A percentile compares a stretch with the other conserved stretches of the same genome.
These are phyloP conservation scores for Phocides pigmalion DNA, from an alignment of 1,140 invertebrate genomes.

Conservation along the genomic window DNA sequence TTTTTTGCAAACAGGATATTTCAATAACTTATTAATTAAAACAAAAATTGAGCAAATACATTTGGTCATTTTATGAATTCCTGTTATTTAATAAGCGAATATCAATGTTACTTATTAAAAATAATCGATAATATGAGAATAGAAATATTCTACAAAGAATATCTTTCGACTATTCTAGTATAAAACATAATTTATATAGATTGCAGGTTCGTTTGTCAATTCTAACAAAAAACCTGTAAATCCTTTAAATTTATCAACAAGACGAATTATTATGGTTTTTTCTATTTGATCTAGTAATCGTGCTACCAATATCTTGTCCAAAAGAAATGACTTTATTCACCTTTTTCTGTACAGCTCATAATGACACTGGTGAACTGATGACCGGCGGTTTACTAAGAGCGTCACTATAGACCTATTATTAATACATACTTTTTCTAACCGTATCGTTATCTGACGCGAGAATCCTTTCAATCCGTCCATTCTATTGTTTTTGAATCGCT, in stretches of 20 bases:
- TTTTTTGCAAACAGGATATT: too few species aligned
- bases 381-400: slow-evolving; percentile 56
- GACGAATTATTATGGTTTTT: background rate
- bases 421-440: slow-evolving; percentile 75
- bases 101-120: too few species aligned
- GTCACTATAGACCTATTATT: slow-evolving; percentile 75
- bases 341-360: slow-evolving; percentile 43
- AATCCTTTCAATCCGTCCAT: slow-evolving; percentile 79
- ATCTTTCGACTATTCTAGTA: too few species aligned
- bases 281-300: background rate
- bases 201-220: too few species aligned
- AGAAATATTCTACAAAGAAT: too few species aligned
- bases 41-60: too few species aligned
- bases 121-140: too few species aligned
- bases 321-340: slow-evolving; percentile 10
- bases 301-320: slow-evolving; percentile 15
- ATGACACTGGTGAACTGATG: slow-evolving; percentile 60
- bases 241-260: background rate
- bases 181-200: too few species aligned
- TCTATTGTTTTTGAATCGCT: slow-evolving; percentile 80
- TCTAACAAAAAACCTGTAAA: too few species aligned
- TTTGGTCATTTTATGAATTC: too few species aligned
- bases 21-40: too few species aligned
- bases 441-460: slow-evolving; percentile 70
- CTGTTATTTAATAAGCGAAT: too few species aligned